phyloP scores from a whole-genome alignment of 1,140 invertebrate genomes.

The Drosophila asahinai region DNA sequence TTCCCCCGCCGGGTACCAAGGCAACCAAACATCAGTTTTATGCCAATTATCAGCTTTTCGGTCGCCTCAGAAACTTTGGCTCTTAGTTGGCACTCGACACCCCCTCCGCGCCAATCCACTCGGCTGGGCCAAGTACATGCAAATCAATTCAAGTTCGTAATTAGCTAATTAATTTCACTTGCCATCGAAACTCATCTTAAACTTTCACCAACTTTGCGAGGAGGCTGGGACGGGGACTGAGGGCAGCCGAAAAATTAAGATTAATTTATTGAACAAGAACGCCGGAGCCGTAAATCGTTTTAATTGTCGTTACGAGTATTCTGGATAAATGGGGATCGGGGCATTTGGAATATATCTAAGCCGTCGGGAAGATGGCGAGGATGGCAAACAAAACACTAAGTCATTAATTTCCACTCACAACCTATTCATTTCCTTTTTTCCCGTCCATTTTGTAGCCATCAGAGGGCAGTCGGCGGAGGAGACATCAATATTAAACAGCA shows the following conservation, averaged over 20 bases:
- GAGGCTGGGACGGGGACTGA: background rate
- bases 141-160: slow-evolving; percentile 73
- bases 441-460: slow-evolving; percentile 34
- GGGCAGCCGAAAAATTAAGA: slow-evolving; percentile 33
- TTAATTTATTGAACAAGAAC: slow-evolving; percentile 78
- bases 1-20: background rate
- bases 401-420: slow-evolving; percentile 73
- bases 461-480: slow-evolving; percentile 33
- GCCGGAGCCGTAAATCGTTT: slow-evolving; percentile 69
- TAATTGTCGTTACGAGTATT: slow-evolving; percentile 74
- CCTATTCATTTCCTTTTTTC: slow-evolving; percentile 46
- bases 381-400: slow-evolving; percentile 68
- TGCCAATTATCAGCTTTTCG: slow-evolving; percentile 30
- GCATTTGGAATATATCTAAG: slow-evolving; percentile 71
- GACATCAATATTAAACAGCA: slow-evolving; percentile 75
- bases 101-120: background rate
- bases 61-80: background rate
- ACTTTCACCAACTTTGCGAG: slow-evolving; percentile 6
- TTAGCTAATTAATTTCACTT: slow-evolving; percentile 80
- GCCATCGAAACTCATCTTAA: slow-evolving; percentile 28
- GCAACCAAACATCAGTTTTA: slow-evolving; percentile 1
- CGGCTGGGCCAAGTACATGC: slow-evolving; percentile 17
- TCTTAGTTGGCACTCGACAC: background rate
- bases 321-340: slow-evolving; percentile 72
- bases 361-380: slow-evolving; percentile 18